Evolutionary conservation across 2,888 invertebrate genomes (phyloP), one percentile per base, ranked within the genome.

Genomic region (Caenorhabditis wallacei): DNA sequence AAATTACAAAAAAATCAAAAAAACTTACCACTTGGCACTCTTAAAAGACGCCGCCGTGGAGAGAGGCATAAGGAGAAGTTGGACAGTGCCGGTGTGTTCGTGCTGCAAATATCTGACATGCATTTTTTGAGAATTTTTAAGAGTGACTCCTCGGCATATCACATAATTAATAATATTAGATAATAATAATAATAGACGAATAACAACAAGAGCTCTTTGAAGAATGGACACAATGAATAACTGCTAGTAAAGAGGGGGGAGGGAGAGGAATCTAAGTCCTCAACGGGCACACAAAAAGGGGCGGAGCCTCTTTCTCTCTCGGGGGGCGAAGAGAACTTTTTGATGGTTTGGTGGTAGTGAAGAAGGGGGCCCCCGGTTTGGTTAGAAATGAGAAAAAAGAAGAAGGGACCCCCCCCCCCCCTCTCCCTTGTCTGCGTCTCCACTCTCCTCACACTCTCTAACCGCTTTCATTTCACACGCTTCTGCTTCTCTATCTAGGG

Each of bases 71-170:
- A 90, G 88, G 78, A 91, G 86, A 85, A 91, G 88, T 87, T 91
- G 91, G 59, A 91, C 91, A 70, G 91, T 91, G 85, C 91, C 91
- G 82, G 87, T 85, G 81, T 90, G 89, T 71, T 90, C 88, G 85
- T 91, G 91, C 90, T 91, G 91, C 75, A 91, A 90, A 80, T 91
- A 91, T 56, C 89, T 89, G 48, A 91, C 91, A 82, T 91, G 89
- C 91, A 91, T 91, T 53, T 72, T 64, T 16, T 30, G 30, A 18
- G n/a, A 37, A 51, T 46, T n/a, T n/a, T n/a, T n/a, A n/a, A n/a
- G n/a, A n/a, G 11, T 43, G 43, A 22, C 63, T 26, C 40, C 24
- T n/a, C 18, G 26, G 11, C 16, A 26, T 13, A 61, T 61, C 63
- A 78, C 68, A 69, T 78, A 63, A 30, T 78, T 69, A 63, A 46